These are phyloP conservation scores for Rachycentron canadum DNA, from an alignment of 2,797 vertebrate species.

Conservation along the genomic window DNA sequence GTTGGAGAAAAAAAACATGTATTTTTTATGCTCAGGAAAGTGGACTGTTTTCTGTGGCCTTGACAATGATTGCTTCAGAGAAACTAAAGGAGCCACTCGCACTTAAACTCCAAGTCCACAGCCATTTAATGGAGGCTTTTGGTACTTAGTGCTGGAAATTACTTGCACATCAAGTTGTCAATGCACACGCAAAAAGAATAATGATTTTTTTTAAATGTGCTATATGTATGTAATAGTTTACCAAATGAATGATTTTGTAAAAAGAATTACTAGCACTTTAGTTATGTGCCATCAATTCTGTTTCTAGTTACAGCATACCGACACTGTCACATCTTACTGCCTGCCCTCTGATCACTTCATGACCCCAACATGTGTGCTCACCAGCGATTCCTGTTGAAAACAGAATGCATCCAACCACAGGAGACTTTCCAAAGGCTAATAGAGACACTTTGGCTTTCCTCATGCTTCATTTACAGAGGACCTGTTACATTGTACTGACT, in stretches of 20 bases:
- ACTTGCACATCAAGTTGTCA: conserved; percentile 8
- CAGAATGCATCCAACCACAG: conserved; percentile 67
- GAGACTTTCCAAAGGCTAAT: conserved; percentile 83
- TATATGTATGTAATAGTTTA: too few relatives aligned
- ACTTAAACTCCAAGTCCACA: neutral
- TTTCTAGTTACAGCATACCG: conserved; percentile 28
- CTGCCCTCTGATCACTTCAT: conserved; percentile 32
- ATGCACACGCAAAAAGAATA: conserved; percentile 7
- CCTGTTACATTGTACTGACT: conserved; percentile 14
- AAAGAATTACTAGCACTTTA: neutral
- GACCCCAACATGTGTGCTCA: conserved; percentile 32
- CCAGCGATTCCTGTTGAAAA: conserved; percentile 75
- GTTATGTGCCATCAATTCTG: conserved; percentile 7
- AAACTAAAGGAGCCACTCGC: conserved; percentile 4
- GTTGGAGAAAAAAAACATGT: neutral
- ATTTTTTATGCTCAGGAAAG: conserved; percentile 10
- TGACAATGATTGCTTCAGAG: conserved; percentile 4
- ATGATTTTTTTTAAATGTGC: neutral
- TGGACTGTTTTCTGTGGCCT: conserved; percentile 13
- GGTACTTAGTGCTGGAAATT: neutral
- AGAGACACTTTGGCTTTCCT: conserved; percentile 86
- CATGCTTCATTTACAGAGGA: conserved; percentile 84
- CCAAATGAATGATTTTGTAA: conserved; percentile 28
- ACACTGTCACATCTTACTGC: conserved; percentile 45
- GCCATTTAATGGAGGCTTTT: conserved; percentile 1